Evolutionary conservation across 2,797 vertebrate species (phyloP), one percentile per base, ranked within the genome.

Genomic region (Neoniphon sammara): DNA sequence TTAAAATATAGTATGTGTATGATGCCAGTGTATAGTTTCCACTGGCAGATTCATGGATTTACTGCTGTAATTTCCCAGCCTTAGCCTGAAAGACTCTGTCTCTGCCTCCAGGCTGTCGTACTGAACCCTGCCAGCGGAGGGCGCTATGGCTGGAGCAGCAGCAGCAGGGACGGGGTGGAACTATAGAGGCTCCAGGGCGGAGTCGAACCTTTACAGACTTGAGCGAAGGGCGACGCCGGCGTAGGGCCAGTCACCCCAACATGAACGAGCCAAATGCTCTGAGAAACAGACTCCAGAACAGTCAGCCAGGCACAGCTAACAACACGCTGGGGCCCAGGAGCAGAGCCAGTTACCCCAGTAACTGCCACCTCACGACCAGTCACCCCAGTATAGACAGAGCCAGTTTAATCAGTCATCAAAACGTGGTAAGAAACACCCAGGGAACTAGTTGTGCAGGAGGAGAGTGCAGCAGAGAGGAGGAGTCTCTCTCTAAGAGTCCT

Each of bases 81-180:
- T 9, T 7, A 1, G 25, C 20, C 50, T 50, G 14, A 44, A 8
- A 10, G 4, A 69, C 12, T 66, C 1, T 71, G 30, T 66, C 36
- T 73, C 87, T 8, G 44, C 52, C 21, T 68, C 65, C 59, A 75
- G 90, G 90, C 59, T 93, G 92, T 65, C 91, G 81, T 17, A 93
- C 92, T 6, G 92, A 93, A 58, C 92, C 92, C 17, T 92, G 92
- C 81, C 92, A 91, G 74, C 75, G 91, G 66, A 92, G 92, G 81
- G 91, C 90, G 0, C 70, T 91, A 8, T 91, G 91, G 91, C 53
- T 91, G 75, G 88, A 27, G 20, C 70, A 72, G 71, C 87, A 91
- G 78, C 90, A 91, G 60, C 86, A 84, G 39, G 70, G 70, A 36
- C 68, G 71, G 44, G 42, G 64, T 0, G n/a, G 84, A 18, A 87